Evolutionary conservation across 2,113 vertebrate species (phyloP), one percentile per base, ranked within the genome.

Genomic region (Uria aalge): DNA sequence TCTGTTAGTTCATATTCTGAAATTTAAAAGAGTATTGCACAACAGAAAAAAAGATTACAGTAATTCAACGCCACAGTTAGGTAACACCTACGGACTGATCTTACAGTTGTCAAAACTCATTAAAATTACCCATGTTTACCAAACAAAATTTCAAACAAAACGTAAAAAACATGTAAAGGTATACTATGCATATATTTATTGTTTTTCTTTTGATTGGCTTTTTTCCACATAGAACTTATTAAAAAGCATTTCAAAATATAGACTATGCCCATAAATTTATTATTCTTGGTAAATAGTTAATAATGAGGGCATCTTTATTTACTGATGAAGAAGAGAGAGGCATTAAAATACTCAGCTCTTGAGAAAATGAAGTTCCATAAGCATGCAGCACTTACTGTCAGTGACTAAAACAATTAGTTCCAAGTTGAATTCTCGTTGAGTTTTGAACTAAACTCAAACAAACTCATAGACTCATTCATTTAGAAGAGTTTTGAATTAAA

Each of bases 331-430:
- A 72, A 82, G 11, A 52, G 6, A 34, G 4, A 64, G 14, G 4
- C 13, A 32, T 64, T 80, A 48, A 80, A 75, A 53, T 64, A 36
- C 4, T 67, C 34, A 56, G 12, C 48, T 69, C 48, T 57, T 63
- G 27, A 74, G 12, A 19, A 59, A 78, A 0, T 19, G 17, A 68
- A 47, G 12, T 64, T 71, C 7, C 11, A 29, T 29, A 71, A 57
- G 3, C 17, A 23, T 21, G n/a, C 15, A 63, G 15, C 2, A 1
- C 9, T 53, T 59, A 41, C 17, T 30, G 22, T 41, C 1, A 4
- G 6, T 0, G 1, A 53, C 27, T 59, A 52, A 63, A 80, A 50
- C 36, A 40, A 32, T 15, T 8, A 91, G 11, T 30, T 88, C 13
- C 13, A 21, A 52, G 29, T 41, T 38, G 23, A 84, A 66, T 77